These are phyloP conservation scores for Ormia ochracea DNA, from an alignment of 2,888 invertebrate genomes.

Conservation along the genomic window DNA sequence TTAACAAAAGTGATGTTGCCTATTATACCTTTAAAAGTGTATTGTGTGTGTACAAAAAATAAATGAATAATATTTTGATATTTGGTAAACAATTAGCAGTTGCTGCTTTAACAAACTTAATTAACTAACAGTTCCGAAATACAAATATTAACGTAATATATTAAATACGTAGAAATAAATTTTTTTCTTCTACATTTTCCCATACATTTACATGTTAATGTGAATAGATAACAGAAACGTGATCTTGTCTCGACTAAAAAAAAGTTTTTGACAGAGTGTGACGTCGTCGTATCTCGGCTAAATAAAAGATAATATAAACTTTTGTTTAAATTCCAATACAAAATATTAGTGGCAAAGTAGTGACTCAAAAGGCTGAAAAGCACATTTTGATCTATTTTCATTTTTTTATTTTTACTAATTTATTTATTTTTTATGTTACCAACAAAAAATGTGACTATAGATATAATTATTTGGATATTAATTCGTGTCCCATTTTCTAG, in stretches of 20 bases:
- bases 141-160: neutral
- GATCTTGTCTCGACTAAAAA: neutral
- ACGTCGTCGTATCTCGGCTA: neutral
- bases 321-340: too few species aligned
- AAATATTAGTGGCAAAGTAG: too few species aligned
- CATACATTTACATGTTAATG: neutral
- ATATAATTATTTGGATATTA: too few species aligned
- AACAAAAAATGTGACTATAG: too few species aligned
- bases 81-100: conserved; percentile 34
- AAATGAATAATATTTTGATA: conserved; percentile 24
- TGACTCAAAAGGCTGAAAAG: too few species aligned
- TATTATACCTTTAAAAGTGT: conserved; percentile 24
- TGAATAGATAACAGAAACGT: neutral
- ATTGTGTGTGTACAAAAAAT: conserved; percentile 4
- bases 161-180: neutral
- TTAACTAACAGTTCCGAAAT: neutral
- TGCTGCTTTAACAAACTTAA: conserved; percentile 10
- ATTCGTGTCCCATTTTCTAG: too few species aligned
- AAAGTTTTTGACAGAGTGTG: neutral
- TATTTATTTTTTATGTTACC: too few species aligned
- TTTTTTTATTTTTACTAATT: too few species aligned
- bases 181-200: neutral
- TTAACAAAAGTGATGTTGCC: neutral
- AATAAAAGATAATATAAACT: neutral
- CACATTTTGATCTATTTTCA: too few species aligned